Evolutionary conservation across 1,140 invertebrate species (phyloP), one percentile per base, ranked within the genome.

Genomic region (Apocrypta bakeri): DNA sequence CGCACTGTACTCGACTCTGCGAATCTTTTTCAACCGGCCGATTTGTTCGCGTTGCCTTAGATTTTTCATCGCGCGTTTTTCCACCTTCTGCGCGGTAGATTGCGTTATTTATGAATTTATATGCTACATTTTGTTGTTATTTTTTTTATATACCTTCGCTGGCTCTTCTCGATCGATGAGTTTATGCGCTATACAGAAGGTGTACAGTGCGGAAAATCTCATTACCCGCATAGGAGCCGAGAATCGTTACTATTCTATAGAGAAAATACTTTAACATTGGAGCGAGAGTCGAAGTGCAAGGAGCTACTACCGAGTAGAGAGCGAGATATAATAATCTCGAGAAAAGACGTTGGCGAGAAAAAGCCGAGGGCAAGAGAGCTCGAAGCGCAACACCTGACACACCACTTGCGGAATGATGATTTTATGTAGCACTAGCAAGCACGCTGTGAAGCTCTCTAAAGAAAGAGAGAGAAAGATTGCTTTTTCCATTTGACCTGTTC

Each of bases 401-500:
- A 21, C 31, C 66, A 40, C 24, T 75, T 61, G 48, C 12, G 11
- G 74, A 75, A 81, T 48, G 79, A 81, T 74, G 79, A 81, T 81
- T 81, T 68, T 75, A 66, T 66, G 61, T 64, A 74, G 42, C 17
- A 24, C 42, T 40, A 9, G 6, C n/a, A n/a, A 0, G 25, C 37
- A 12, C 42, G 2, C 33, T 37, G n/a, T 9, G 14, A 14, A 48
- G 42, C 48, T 56, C 14, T n/a, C 48, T 56, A 4, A 3, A 56
- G 48, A 69, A 61, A 61, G 66, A 66, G 71, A 81, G 48, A 69
- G 72, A 61, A 74, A 74, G 79, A 81, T 81, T 81, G 79, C 37
- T 81, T 73, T 81, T 75, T 81, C 63, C 69, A 56, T 81, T 74
- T 75, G 72, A 81, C 61, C 72, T 75, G 79, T 17, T 81, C 72